These are phyloP conservation scores for Pandemis cinnamomeana DNA, from an alignment of 2,888 invertebrate species.

Conservation along the genomic window DNA sequence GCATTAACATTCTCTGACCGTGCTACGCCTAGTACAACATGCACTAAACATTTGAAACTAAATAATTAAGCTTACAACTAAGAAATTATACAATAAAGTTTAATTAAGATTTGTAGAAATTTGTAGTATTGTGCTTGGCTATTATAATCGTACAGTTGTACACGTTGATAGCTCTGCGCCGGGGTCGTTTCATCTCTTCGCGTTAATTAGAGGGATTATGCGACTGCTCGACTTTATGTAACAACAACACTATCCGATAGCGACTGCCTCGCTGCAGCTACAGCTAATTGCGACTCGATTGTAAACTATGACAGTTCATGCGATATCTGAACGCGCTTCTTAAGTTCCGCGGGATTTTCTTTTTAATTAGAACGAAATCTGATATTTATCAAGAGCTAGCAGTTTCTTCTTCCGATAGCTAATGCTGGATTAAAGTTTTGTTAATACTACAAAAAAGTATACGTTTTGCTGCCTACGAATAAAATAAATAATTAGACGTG, in stretches of 20 bases:
- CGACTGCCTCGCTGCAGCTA: constrained; percentile 50
- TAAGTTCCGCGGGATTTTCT: constrained; percentile 29
- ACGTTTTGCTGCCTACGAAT: not conserved
- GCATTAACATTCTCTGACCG: not conserved
- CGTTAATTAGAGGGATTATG: constrained; percentile 74
- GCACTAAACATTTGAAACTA: not conserved
- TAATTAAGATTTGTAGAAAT: not conserved
- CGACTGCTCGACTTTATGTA: constrained; percentile 50
- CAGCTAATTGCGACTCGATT: constrained; percentile 57
- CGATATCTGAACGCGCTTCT: constrained; percentile 28
- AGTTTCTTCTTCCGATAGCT: not conserved
- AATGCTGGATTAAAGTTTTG: not conserved
- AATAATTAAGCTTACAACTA: not conserved
- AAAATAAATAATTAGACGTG: not conserved
- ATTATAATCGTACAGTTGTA: not conserved
- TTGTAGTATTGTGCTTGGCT: not conserved
- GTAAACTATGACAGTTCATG: constrained; percentile 48
- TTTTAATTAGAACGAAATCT: constrained; percentile 40
- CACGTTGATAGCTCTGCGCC: constrained; percentile 10
- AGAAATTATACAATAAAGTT: not conserved
- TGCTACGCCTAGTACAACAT: not conserved
- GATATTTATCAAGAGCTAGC: constrained; percentile 26
- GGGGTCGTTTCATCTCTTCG: constrained; percentile 60
- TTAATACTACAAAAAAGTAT: not conserved
- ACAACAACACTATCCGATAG: constrained; percentile 58